Evolutionary conservation across 1,140 invertebrate genomes (phyloP).

Genomic region (Bombyx mandarina): DNA sequence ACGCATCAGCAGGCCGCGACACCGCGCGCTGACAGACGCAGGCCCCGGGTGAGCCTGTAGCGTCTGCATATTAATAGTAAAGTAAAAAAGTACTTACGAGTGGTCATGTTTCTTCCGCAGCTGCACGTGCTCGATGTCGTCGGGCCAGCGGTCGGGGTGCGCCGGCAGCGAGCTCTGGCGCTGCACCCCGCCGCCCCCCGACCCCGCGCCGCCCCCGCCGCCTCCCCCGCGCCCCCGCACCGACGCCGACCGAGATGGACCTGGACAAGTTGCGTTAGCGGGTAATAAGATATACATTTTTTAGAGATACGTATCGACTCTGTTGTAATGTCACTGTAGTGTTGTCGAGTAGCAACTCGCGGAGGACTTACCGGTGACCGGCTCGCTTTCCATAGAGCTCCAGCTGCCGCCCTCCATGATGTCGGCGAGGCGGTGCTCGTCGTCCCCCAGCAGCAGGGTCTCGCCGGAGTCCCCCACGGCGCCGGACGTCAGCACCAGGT

Average conservation of each 20-base stretch:
- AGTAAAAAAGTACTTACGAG: too few relatives aligned
- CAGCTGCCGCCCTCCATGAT: constrained; percentile 62
- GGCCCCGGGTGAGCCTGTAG: too few relatives aligned
- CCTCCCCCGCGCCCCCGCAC: constrained; percentile 70
- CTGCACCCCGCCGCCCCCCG: constrained; percentile 25
- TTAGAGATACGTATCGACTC: neutral
- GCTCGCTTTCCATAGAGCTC: constrained; percentile 66
- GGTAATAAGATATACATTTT: neutral
- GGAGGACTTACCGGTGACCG: constrained; percentile 58
- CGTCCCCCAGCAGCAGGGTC: constrained; percentile 50
- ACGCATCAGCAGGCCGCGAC: too few relatives aligned
- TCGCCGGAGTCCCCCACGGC: constrained; percentile 52
- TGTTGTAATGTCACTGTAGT: neutral
- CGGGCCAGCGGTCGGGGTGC: constrained; percentile 29
- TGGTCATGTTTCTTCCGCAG: constrained; percentile 3
- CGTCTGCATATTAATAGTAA: too few relatives aligned
- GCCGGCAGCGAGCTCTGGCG: constrained; percentile 50
- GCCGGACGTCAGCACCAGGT: constrained; percentile 26
- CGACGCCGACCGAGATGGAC: constrained; percentile 82
- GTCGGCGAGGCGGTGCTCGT: constrained; percentile 50
- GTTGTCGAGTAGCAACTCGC: neutral
- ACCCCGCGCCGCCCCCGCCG: constrained; percentile 37
- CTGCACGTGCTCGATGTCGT: constrained; percentile 26
- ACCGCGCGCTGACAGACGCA: too few relatives aligned
- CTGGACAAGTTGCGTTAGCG: constrained; percentile 47